Conservation (phyloP, 1,140 invertebrate species). For the Atopsyche davidsoni region DNA sequence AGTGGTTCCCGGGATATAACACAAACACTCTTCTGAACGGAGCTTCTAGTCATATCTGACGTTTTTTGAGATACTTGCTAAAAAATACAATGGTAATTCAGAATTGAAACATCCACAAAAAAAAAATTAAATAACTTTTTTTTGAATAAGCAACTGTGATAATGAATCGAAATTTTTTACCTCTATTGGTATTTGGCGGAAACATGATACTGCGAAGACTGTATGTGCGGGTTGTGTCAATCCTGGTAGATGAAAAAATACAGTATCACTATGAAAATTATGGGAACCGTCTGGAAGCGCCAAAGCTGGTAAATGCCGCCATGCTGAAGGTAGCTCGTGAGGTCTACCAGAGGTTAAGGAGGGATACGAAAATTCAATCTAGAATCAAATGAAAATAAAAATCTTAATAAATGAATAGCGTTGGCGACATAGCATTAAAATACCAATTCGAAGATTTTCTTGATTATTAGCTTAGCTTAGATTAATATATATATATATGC, state of each 20-base stretch:
- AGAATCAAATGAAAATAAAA: conserved; percentile 33
- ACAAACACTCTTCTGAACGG: conserved; percentile 49
- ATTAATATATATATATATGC: no score
- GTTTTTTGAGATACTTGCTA: conserved; percentile 88
- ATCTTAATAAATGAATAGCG: no score
- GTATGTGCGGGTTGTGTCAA: conserved; percentile 75
- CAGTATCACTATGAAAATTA: conserved; percentile 92
- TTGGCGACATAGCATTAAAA: no score
- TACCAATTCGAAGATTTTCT: no score
- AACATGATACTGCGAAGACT: conserved; percentile 95
- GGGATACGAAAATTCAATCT: conserved; percentile 96
- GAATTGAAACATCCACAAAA: neutral
- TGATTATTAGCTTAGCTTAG: no score
- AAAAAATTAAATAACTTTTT: neutral
- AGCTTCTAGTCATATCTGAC: conserved; percentile 93
- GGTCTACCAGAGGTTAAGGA: conserved; percentile 71
- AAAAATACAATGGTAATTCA: conserved; percentile 32
- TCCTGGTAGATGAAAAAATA: conserved; percentile 94
- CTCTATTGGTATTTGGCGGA: conserved; percentile 93
- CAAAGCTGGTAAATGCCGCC: conserved; percentile 93
- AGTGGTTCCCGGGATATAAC: conserved; percentile 77
- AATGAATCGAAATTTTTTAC: no score
- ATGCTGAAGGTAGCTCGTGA: conserved; percentile 80
- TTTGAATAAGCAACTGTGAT: neutral
- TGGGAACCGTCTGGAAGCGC: conserved; percentile 97